Evolutionary conservation across 2,888 invertebrate genomes (phyloP), one percentile per base, ranked within the genome.

Genomic region (Cylindroiulus punctatus): DNA sequence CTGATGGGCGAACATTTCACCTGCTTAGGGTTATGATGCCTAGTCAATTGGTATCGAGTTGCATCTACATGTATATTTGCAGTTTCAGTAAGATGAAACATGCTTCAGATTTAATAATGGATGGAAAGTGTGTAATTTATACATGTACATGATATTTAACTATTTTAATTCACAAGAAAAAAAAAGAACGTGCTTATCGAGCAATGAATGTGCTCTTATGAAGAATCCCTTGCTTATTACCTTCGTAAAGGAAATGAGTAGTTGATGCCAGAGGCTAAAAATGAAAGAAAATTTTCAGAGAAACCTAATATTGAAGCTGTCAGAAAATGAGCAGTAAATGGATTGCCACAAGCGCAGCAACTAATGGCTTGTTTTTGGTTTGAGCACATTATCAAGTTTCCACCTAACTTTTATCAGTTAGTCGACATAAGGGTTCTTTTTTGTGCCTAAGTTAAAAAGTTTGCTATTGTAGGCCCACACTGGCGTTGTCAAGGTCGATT

Each of bases 391-490:
- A 76, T 26, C 12, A 30, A 76, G 5, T 76, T 76, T 76, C 30
- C 76, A 76, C 76, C 76, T 76, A 12, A 30, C 30, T 30, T 76
- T 30, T 76, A 17, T n/a, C 83, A 26, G 3, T 17, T 40, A 83
- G 83, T 42, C 22, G 26, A 44, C 40, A 83, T 83, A 36, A 42
- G 40, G 40, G 40, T n/a, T 36, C 2, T 36, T 44, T 44, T 42
- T 44, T 44, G 4, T 14, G 40, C n/a, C 17, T 42, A 8, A n/a
- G n/a, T n/a, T n/a, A n/a, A 83, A 40, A 83, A 17, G 42, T 12
- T 83, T 83, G 83, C 82, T 82, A 32, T 42, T 82, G 36, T 22
- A 82, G n/a, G 36, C 42, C 14, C 83, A 83, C 83, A 42, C 44
- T 40, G 1, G 22, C 32, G 40, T 83, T 83, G 83, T 36, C 42